Conservation (phyloP, 2,797 vertebrate species). For the Pteronotus mesoamericanus region DNA sequence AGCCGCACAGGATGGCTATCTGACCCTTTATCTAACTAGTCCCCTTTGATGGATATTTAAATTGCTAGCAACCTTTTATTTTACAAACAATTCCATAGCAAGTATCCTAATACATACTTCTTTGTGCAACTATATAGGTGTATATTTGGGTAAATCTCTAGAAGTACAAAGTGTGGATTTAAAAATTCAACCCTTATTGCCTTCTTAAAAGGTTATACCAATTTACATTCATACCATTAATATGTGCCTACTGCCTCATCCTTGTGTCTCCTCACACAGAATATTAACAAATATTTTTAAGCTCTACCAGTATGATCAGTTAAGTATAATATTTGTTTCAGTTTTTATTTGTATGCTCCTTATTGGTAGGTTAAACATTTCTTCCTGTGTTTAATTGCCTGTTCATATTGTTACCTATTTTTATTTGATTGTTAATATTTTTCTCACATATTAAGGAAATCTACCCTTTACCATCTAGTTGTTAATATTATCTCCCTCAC, state of each 20-base stretch:
- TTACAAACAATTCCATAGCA: neutral
- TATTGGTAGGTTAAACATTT: neutral
- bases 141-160: neutral
- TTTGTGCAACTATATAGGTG: neutral
- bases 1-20: neutral
- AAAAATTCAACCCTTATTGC: neutral
- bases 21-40: neutral
- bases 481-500: neutral
- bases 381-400: neutral
- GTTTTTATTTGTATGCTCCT: neutral
- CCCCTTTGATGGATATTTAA: neutral
- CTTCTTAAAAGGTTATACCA: neutral
- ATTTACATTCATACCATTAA: neutral
- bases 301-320: neutral
- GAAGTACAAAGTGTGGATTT: neutral
- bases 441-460: neutral
- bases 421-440: neutral
- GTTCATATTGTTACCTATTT: neutral
- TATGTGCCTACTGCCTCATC: neutral
- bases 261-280: neutral
- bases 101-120: neutral
- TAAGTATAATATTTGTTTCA: neutral
- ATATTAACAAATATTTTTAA: neutral
- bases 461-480: neutral
- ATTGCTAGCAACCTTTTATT: neutral